Evolutionary conservation across 2,797 vertebrate species (phyloP), one percentile per base, ranked within the genome.

Genomic region (Remorina albescens): DNA sequence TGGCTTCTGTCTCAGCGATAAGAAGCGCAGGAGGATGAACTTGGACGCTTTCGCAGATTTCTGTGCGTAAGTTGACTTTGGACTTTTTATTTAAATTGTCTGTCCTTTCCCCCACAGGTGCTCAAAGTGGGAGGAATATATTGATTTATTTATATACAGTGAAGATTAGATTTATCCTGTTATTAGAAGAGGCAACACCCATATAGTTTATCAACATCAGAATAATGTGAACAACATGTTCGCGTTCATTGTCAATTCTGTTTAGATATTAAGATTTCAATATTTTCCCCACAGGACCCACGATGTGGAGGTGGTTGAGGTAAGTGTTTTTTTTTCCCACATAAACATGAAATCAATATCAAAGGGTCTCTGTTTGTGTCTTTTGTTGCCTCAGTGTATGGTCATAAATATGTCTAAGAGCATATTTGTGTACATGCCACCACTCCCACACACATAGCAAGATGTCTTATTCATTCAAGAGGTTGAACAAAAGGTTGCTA

Each of bases 1-100:
- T 2, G 95, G 95, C 6, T 93, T 94, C 84, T 95, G 90, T 25
- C 87, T 95, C 50, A 95, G 92, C 76, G 89, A 91, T 1, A 95
- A 94, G 79, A 95, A 95, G 56, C 92, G 90, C 55, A 84, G 81
- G 76, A 91, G 86, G 78, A 91, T 95, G 65, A 94, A 95, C 58
- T 85, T 95, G 62, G 79, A 88, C 23, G 80, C 86, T 0, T 95
- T 95, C 56, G 76, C 88, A 2, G 88, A 85, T 7, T 89, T 94
- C 34, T 94, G 94, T 86, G 91, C 88, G 95, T 95, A 91, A 94
- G 92, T 90, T 60, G 15, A 26, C 6, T 19, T 19, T 3, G 3
- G 6, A 19, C 18, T 18, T 41, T 18, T 41, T 18, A 37, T 18
- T 41, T 18, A 37, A 37, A 37, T 37, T 46, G 62, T 7, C 6